phyloP scores from a whole-genome alignment of 2,113 vertebrate genomes.

The Hylia prasina region DNA sequence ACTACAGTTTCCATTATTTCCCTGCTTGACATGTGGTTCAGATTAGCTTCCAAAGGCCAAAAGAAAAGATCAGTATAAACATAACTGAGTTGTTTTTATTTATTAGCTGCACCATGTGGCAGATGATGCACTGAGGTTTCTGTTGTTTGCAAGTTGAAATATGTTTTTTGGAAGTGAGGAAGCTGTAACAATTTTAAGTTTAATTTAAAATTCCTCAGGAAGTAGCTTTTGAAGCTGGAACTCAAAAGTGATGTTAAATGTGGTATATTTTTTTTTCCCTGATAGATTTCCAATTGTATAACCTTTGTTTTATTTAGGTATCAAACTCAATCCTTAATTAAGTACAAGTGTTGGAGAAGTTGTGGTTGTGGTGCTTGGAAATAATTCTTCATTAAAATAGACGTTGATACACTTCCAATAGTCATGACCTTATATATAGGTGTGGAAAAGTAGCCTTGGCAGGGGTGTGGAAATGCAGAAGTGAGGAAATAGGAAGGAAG shows the following conservation, averaged over 20 bases:
- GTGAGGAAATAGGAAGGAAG: not conserved
- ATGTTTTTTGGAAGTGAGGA: not conserved
- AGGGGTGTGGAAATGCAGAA: not conserved
- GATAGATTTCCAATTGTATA: not conserved
- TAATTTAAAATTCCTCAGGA: not conserved
- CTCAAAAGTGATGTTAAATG: not conserved
- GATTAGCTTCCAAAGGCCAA: not conserved
- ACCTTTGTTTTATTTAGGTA: not conserved
- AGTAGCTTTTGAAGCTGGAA: not conserved
- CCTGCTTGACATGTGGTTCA: not conserved
- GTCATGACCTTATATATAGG: accelerated
- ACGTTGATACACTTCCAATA: not conserved
- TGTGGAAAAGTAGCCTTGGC: not conserved
- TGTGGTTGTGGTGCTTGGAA: not conserved
- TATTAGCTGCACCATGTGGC: not conserved
- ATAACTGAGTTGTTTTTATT: not conserved
- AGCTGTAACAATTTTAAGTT: not conserved
- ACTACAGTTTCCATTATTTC: not conserved
- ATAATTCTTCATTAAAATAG: not conserved
- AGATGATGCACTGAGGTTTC: not conserved
- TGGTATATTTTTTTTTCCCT: not conserved
- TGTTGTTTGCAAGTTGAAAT: not conserved
- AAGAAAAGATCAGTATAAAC: not conserved
- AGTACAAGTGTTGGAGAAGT: not conserved
- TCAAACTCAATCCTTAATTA: not conserved